Evolutionary conservation across 2,113 vertebrate genomes (phyloP), one percentile per base, ranked within the genome.

Genomic region (Notarius quadriscutis): DNA sequence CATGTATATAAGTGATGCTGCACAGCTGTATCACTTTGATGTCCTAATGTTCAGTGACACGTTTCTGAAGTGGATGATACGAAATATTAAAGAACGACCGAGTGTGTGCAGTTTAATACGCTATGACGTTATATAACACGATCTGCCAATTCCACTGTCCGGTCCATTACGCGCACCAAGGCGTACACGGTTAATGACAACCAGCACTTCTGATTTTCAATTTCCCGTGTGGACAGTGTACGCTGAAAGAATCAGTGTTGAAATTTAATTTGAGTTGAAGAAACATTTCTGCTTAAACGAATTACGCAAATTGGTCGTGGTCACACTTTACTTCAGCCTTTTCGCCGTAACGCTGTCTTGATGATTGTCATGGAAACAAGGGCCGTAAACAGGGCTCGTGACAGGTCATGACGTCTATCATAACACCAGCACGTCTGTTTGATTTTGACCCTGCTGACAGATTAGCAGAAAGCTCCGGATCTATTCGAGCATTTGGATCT

Each of bases 181-280:
- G 81, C 71, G 10, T 20, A 77, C 48, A 78, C 22, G 62, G 50
- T 58, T 67, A 27, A 71, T 87, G 50, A 77, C 74, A 27, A 79
- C 15, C 14, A 57, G 72, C 87, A 53, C 65, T 82, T 83, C 30
- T 41, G 86, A 69, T 87, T 84, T 69, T 87, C 81, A 79, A 84
- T 62, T 67, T 77, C 60, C n/a, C 5, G 8, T 18, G 72, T 84
- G 87, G 84, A 87, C 50, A 55, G 18, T 53, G 17, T 41, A 86
- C 4, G 1, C 7, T 34, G 20, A 72, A 62, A 41, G 79, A 83
- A 75, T 53, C 67, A 15, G 51, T 53, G 81, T 20, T 27, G 50
- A 78, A 30, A 84, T 65, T 87, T 65, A 79, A 87, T 87, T 65
- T 55, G 51, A 67, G 60, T 25, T 10, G 50, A 63, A 62, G 60